Evolutionary conservation across 2,888 invertebrate species (phyloP), one percentile per base, ranked within the genome.

Genomic region (Nemurella pictetii): DNA sequence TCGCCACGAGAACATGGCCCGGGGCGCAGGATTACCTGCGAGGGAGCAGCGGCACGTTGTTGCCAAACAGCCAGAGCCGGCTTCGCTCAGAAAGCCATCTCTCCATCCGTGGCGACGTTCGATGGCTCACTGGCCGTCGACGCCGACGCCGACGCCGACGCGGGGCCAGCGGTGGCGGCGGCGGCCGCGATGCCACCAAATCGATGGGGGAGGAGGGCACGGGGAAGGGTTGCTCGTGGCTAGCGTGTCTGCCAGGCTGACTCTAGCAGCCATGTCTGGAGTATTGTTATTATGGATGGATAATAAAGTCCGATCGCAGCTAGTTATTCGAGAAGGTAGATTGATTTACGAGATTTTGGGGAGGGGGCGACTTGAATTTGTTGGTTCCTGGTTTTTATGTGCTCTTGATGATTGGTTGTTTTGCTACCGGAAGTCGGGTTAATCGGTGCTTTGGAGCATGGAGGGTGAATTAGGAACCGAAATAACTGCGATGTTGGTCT

Each of bases 11-110:
- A 85, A 83, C 80, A 83, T 83, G 55, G 27, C 26, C 55, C 9
- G 30, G 15, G 30, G 9, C 9, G 85, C 30, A 83, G 28, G 86
- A 91, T 90, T 91, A 96, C 96, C 96, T 95, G 91, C 96, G 94
- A 87, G 96, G 96, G 89, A 96, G 91, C 88, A 96, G 92, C 89
- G 96, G 96, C 91, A 96, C 93, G 91, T 96, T 96, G 93, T 95
- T 96, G 90, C 96, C 96, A 91, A 96, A 95, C 92, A 96, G 94
- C 96, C 96, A 96, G 91, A 96, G 92, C 92, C 95, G 95, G 55
- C 81, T 55, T 91, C 95, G 95, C 92, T 96, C 96, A 92, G 95
- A 95, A 91, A 96, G 95, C 96, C 96, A 96, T 96, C 95, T 96
- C 95, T 96, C 96, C 96, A 96, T 96, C 92, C 93, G 83, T 77